Percentiles rank a stretch among this genome's conserved stretches.
Conservation (phyloP, 2,888 invertebrate genomes). For the Litoditis marina region DNA sequence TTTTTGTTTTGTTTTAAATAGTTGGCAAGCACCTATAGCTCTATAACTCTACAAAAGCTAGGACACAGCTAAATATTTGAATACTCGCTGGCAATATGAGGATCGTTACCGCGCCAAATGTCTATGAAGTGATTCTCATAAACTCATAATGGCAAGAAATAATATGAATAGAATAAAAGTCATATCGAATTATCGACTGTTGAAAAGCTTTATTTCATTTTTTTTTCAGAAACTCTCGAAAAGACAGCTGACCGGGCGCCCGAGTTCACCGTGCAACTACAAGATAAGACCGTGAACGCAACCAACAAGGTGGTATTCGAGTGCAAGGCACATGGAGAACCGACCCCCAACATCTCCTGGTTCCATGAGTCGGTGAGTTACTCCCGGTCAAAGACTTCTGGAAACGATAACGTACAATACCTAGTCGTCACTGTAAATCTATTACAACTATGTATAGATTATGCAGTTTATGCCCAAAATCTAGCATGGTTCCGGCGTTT, state of each 20-base stretch:
- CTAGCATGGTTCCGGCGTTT: too few species aligned
- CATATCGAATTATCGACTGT: not conserved
- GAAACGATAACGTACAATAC: not conserved
- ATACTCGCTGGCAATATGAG: too few species aligned
- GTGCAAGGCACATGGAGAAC: conserved; percentile 56
- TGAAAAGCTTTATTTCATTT: too few species aligned
- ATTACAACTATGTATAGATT: not conserved
- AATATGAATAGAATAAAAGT: not conserved
- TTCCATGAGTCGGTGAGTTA: conserved; percentile 71
- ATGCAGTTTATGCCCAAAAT: too few species aligned
- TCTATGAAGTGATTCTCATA: too few species aligned
- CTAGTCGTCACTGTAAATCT: not conserved
- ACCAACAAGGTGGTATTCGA: conserved; percentile 68
- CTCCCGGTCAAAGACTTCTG: too few species aligned
- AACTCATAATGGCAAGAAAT: too few species aligned
- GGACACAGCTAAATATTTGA: too few species aligned
- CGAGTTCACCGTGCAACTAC: conserved; percentile 52
- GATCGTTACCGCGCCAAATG: too few species aligned
- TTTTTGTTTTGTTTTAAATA: too few species aligned
- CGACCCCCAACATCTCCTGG: conserved; percentile 64
- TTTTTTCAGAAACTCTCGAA: conserved; percentile 48
- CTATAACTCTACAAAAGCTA: too few species aligned
- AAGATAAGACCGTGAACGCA: conserved; percentile 48
- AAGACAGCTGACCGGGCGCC: conserved; percentile 45
- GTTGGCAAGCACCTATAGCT: too few species aligned